Evolutionary conservation across 2,113 vertebrate genomes (phyloP).

Genomic region (Sander lucioperca): DNA sequence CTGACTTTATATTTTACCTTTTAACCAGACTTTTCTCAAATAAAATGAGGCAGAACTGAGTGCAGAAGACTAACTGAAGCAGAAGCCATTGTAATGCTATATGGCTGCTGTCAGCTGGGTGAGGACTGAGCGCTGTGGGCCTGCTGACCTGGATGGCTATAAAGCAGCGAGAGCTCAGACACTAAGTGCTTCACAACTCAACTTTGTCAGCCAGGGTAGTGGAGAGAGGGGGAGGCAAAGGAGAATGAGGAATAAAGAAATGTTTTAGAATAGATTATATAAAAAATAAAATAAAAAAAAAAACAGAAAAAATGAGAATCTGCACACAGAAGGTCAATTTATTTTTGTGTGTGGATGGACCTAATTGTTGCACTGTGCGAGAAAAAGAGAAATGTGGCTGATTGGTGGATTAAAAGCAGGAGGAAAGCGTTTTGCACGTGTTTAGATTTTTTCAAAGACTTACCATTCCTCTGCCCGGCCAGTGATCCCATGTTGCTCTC

Average conservation of each 20-base stretch:
- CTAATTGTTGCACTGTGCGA: not conserved
- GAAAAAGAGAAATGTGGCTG: not conserved
- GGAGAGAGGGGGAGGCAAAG: not conserved
- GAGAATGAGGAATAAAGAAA: not conserved
- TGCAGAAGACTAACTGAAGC: not conserved
- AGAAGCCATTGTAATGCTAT: conserved; percentile 34
- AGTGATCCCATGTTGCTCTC: conserved; percentile 90
- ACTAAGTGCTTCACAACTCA: conserved; percentile 71
- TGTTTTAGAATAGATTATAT: not conserved
- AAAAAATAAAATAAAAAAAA: not conserved
- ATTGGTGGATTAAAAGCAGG: not conserved
- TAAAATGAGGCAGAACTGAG: conserved; percentile 39
- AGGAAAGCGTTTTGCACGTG: not conserved
- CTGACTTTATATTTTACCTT: conserved; percentile 10
- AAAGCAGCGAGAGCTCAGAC: conserved; percentile 61
- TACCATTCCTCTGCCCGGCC: conserved; percentile 76
- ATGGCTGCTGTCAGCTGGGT: conserved; percentile 60
- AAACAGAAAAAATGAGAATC: conserved; percentile 5
- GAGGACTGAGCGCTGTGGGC: conserved; percentile 54
- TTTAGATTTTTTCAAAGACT: conserved; percentile 41
- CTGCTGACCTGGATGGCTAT: conserved; percentile 60
- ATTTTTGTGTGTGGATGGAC: not conserved
- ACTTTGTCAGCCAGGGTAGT: conserved; percentile 44
- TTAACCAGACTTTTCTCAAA: conserved; percentile 34
- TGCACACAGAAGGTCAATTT: not conserved